Evolutionary conservation across 2,113 vertebrate genomes (phyloP).

Genomic region (Suncus etruscus): DNA sequence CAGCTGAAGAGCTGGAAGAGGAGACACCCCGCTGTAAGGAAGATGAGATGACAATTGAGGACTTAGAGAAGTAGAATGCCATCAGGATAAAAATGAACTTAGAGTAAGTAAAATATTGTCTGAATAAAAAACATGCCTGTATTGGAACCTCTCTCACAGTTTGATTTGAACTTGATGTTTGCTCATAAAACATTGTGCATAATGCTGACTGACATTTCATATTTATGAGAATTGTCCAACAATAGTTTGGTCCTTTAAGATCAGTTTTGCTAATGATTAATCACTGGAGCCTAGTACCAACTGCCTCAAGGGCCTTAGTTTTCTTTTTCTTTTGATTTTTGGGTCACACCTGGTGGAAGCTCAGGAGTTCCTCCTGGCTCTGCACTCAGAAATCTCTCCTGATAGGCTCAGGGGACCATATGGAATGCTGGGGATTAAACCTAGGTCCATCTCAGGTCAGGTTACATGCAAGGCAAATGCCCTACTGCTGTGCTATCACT

Average conservation of each 20-base stretch:
- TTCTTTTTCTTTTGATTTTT: no score
- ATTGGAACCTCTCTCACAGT: neutral
- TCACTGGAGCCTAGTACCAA: neutral
- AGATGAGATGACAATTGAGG: neutral
- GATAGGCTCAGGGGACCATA: no score
- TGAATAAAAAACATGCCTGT: neutral
- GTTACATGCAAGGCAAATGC: no score
- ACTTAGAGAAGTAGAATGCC: neutral
- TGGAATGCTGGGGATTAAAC: no score
- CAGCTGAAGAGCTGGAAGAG: neutral
- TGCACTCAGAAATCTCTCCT: no score
- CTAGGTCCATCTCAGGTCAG: no score
- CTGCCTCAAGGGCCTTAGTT: neutral
- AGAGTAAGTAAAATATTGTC: neutral
- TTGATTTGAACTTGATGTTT: neutral
- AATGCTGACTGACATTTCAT: neutral
- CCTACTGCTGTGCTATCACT: no score
- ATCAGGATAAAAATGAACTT: neutral
- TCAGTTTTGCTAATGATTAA: neutral
- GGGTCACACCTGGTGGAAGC: no score
- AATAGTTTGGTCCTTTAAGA: constrained; percentile 6
- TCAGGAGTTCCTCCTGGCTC: no score
- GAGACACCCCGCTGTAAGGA: constrained; percentile 6
- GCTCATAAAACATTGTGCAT: neutral
- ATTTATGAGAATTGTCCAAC: neutral